Evolutionary conservation across 2,888 invertebrate species (phyloP).

Genomic region (Acanthacorydalis orientalis): DNA sequence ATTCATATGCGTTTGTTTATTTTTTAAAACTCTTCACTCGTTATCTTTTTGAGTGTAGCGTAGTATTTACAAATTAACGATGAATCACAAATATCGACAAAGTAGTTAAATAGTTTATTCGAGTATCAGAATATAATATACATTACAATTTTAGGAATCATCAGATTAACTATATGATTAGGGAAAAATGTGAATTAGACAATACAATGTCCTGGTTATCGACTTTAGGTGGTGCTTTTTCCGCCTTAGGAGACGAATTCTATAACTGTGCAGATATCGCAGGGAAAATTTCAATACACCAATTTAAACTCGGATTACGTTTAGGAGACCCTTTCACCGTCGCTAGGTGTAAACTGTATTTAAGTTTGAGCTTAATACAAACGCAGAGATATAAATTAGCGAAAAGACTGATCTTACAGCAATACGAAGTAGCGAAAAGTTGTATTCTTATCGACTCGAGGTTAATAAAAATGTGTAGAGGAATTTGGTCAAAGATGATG

Average conservation of each 20-base stretch:
- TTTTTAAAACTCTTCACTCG: no score
- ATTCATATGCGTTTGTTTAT: no score
- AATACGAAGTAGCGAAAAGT: slow-evolving; percentile 30
- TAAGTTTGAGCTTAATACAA: slow-evolving; percentile 78
- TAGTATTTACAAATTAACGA: no score
- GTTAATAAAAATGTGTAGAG: slow-evolving; percentile 65
- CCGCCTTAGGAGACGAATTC: slow-evolving; percentile 82
- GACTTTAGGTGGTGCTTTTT: slow-evolving; percentile 91
- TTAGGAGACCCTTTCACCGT: slow-evolving; percentile 69
- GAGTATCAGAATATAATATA: no score
- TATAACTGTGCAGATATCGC: slow-evolving; percentile 69
- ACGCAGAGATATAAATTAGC: slow-evolving; percentile 48
- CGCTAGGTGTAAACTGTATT: slow-evolving; percentile 71
- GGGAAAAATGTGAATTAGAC: slow-evolving; percentile 60
- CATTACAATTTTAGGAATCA: slow-evolving; percentile 28
- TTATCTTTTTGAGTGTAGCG: no score
- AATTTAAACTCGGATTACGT: slow-evolving; percentile 62
- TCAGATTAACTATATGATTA: slow-evolving; percentile 27
- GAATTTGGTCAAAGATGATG: slow-evolving; percentile 70
- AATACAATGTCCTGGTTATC: slow-evolving; percentile 87
- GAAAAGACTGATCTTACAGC: slow-evolving; percentile 38
- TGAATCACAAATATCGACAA: no score
- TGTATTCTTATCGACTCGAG: slow-evolving; percentile 35
- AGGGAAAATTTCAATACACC: slow-evolving; percentile 70
- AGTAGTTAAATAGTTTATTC: no score